phyloP scores from a whole-genome alignment of 2,888 invertebrate genomes.

The Aleiodes testaceus region DNA sequence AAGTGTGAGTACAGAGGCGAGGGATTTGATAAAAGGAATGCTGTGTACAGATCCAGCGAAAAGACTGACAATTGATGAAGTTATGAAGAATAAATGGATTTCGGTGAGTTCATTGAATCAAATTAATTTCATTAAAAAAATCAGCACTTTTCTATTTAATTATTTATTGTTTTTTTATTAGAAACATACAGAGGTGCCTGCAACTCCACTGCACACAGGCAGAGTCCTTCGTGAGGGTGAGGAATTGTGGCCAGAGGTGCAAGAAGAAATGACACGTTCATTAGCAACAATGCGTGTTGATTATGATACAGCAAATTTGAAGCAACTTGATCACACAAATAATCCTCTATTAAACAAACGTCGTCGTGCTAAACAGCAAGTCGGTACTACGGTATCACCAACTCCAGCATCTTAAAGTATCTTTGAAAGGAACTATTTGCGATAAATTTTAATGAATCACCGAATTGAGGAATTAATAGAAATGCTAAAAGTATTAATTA shows the following conservation, averaged over 20 bases:
- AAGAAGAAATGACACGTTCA: constrained; percentile 99
- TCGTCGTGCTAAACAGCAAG: constrained; percentile 59
- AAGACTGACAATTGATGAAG: constrained; percentile 91
- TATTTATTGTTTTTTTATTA: constrained; percentile 59
- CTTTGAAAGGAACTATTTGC: not conserved
- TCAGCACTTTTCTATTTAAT: not conserved
- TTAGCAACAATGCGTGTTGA: constrained; percentile 98
- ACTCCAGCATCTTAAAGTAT: constrained; percentile 60
- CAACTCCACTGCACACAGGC: constrained; percentile 94
- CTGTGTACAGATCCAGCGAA: constrained; percentile 94
- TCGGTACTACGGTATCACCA: constrained; percentile 51
- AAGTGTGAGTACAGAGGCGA: constrained; percentile 94
- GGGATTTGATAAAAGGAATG: constrained; percentile 95
- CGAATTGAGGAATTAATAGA: not conserved
- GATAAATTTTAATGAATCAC: not conserved
- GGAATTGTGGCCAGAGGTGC: constrained; percentile 97
- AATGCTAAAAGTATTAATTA: constrained; percentile 12
- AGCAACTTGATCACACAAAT: constrained; percentile 93
- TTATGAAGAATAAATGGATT: constrained; percentile 91
- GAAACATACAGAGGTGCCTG: constrained; percentile 90
- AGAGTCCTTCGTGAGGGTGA: constrained; percentile 91
- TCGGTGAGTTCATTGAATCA: constrained; percentile 76
- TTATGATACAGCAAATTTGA: constrained; percentile 92
- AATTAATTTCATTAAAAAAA: not conserved
- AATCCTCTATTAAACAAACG: constrained; percentile 93